Base-by-base conservation (phyloP, 2,113 vertebrate species). In the Octodon degus region DNA sequence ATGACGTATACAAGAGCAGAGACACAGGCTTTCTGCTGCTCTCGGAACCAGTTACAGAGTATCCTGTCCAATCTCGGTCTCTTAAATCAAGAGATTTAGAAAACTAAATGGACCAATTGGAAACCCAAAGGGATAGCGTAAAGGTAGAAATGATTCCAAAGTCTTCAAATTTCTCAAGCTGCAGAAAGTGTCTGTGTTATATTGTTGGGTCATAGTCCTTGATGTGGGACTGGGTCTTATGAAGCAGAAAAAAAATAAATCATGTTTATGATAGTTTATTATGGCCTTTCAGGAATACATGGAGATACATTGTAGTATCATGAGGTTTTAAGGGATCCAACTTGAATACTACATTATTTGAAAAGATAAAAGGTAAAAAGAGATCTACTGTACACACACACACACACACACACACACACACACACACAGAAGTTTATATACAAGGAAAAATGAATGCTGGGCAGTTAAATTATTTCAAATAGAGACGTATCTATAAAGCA, bases 61-160 rank as follows among this genome's bases (percentile, higher is more conserved):
- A 43, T 77, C 80, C 53, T 95, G 40, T 58, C 13, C 85, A 62
- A 76, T 43, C 40, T 91, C 72, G 30, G 27, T 76, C 27, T 89
- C 25, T 32, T 68, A 80, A 77, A 72, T 86, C 47, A 47, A 81
- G 43, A 83, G 63, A 91, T 84, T 86, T 79, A 2, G 16, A 72
- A 91, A 93, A 97, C 86, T 22, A 47, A 95, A 93, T 76, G 37
- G 47, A 13, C 79, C 77, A 82, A 50, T 0, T 87, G 60, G 67
- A 86, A 96, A 76, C 83, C 58, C 89, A 63, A 68, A 84, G 53
- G 17, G 68, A 8, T n/a, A 68, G 30, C 7, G 47, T 47, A 72
- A 72, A 72, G 25, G 50, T 32, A 58, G 25, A 50, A 92, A 82
- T 22, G 47, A 76, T 43, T 58, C 14, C 43, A 88, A 89, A 58